phyloP scores from a whole-genome alignment of 2,888 invertebrate species.

The Urechis unicinctus region DNA sequence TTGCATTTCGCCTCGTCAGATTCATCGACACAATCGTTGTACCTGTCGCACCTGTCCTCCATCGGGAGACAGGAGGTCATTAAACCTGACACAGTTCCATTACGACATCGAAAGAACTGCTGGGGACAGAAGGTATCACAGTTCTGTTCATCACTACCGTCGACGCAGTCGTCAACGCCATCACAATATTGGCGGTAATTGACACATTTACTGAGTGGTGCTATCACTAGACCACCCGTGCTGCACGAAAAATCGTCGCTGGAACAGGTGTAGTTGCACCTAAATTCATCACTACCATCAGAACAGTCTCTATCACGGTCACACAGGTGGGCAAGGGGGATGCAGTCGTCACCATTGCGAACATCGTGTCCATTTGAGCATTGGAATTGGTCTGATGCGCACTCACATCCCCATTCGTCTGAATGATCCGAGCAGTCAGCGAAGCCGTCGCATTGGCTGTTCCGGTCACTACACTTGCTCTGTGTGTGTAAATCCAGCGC shows the following conservation, averaged over 20 bases:
- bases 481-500: conserved; percentile 4
- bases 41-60: conserved; percentile 11
- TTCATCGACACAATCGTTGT: conserved; percentile 15
- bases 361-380: conserved; percentile 15
- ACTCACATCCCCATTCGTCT: conserved; percentile 15
- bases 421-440: conserved; percentile 13
- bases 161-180: conserved; percentile 11
- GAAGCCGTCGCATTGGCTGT: conserved; percentile 17
- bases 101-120: conserved; percentile 12
- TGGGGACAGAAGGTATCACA: conserved; percentile 13
- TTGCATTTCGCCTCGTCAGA: conserved; percentile 16
- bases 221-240: conserved; percentile 3
- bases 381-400: conserved; percentile 11
- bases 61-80: not conserved
- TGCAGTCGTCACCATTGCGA: conserved; percentile 11
- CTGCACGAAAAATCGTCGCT: conserved; percentile 8
- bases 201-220: too few relatives aligned
- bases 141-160: conserved; percentile 13
- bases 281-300: conserved; percentile 17
- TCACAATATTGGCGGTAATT: conserved; percentile 17
- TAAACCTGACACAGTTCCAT: conserved; percentile 6
- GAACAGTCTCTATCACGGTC: conserved; percentile 17
- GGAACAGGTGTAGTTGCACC: conserved; percentile 12
- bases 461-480: conserved; percentile 8
- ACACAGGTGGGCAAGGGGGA: conserved; percentile 5